phyloP scores from a whole-genome alignment of 1,140 invertebrate genomes.

The Mamestra configurata region DNA sequence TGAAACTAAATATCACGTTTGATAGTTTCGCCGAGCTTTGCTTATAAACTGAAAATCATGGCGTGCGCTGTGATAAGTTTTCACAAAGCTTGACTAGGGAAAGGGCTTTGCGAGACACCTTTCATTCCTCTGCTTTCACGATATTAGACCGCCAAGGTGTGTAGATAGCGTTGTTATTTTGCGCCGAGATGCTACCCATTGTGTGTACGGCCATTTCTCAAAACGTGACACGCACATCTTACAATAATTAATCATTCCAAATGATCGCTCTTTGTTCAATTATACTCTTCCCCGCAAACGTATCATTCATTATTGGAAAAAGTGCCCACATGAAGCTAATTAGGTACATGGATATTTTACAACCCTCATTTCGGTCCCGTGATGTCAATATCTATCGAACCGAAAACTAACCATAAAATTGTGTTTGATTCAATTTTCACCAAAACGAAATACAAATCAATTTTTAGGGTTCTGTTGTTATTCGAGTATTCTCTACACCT shows the following conservation, averaged over 20 bases:
- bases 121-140: conserved; percentile 1
- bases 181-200: background rate
- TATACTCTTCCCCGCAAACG: background rate
- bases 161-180: background rate
- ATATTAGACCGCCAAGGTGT: background rate
- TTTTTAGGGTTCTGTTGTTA: conserved; percentile 39
- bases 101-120: background rate
- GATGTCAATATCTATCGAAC: conserved; percentile 2
- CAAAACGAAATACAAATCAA: conserved; percentile 34
- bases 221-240: conserved; percentile 34
- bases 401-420: conserved; percentile 23
- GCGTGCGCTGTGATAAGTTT: background rate
- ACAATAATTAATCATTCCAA: conserved; percentile 25
- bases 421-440: conserved; percentile 26
- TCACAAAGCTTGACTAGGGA: background rate
- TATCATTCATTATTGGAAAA: background rate
- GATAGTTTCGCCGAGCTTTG: conserved; percentile 13
- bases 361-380: background rate
- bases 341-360: background rate
- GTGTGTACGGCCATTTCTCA: conserved; percentile 8
- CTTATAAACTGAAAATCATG: conserved; percentile 14
- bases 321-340: background rate
- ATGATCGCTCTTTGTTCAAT: conserved; percentile 10
- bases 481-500: conserved; percentile 36
- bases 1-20: conserved; percentile 7